These are phyloP conservation scores for Drosophila tripunctata DNA, from an alignment of 2,888 invertebrate genomes.

Conservation along the genomic window DNA sequence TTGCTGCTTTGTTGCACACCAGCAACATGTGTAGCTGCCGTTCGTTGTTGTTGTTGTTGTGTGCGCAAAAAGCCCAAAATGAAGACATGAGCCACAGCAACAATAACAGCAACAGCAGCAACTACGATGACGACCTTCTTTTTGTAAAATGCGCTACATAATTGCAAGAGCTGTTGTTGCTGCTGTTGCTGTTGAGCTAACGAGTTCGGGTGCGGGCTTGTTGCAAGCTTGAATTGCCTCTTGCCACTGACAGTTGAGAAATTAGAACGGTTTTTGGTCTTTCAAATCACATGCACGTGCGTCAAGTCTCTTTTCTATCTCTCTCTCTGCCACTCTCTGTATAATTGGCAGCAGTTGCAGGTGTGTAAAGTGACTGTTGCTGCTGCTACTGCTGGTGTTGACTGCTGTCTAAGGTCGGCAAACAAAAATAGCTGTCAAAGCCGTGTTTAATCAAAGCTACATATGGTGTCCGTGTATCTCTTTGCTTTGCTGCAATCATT, in stretches of 20 bases:
- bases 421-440: slow-evolving; percentile 43
- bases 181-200: slow-evolving; percentile 49
- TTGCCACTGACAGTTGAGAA: slow-evolving; percentile 78
- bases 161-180: slow-evolving; percentile 59
- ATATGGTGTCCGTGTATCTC: slow-evolving; percentile 25
- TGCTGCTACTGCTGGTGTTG: slow-evolving; percentile 23
- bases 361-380: slow-evolving; percentile 46
- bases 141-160: slow-evolving; percentile 73
- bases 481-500: not conserved
- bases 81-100: slow-evolving; percentile 64
- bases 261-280: slow-evolving; percentile 76
- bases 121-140: slow-evolving; percentile 68
- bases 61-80: slow-evolving; percentile 67
- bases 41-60: slow-evolving; percentile 37
- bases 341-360: slow-evolving; percentile 61
- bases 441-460: slow-evolving; percentile 54
- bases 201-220: slow-evolving; percentile 54
- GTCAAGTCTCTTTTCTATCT: slow-evolving; percentile 8
- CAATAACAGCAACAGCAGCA: slow-evolving; percentile 19
- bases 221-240: slow-evolving; percentile 48
- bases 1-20: slow-evolving; percentile 49
- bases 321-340: slow-evolving; percentile 19
- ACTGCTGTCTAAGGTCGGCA: slow-evolving; percentile 61
- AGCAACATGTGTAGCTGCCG: slow-evolving; percentile 68
- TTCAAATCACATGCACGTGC: slow-evolving; percentile 76